Base-by-base conservation (phyloP, 2,888 invertebrate genomes). In the Euzetes globulus region DNA sequence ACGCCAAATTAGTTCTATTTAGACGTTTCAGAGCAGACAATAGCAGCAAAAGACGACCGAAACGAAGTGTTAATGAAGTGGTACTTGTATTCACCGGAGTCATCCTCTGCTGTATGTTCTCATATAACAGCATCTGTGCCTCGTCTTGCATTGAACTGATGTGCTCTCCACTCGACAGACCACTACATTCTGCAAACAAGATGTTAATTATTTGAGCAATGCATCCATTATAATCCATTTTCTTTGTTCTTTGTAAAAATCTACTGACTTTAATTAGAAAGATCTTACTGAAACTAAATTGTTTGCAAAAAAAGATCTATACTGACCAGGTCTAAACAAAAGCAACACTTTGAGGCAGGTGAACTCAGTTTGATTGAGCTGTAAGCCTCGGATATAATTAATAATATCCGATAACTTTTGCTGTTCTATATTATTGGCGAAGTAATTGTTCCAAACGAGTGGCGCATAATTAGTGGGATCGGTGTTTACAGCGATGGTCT, bases 271-370 rank as follows among this genome's bases (percentile, higher is more conserved):
- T n/a, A n/a, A n/a, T n/a, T n/a, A n/a, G n/a, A n/a, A n/a, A n/a
- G n/a, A 71, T 27, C 13, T 17, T 29, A 45, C 19, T 22, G 15
- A 45, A 17, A 29, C 22, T 2, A 41, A 47, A 47, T 47, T n/a
- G 41, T 41, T 41, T 41, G 41, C 41, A 41, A 41, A 9, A 58
- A 58, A 25, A 9, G 58, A 25, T n/a, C n/a, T n/a, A n/a, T n/a
- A n/a, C n/a, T 82, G 83, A 91, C 92, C 91, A 83, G 90, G 87
- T 83, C 91, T 90, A 82, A 92, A 93, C 6, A 93, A 85, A 6
- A 91, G 87, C 13, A 91, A 85, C 0, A 91, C 90, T 81, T 92
- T 92, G n/a, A 94, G 84, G 82, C 90, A 92, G 52, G 92, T 90
- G 80, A 88, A 91, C 81, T 94, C 93, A 0, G 90, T 89, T 81